A percentile compares a stretch with the other conserved stretches of the same genome.
Conservation (phyloP, 2,797 vertebrate species). For the Phyllotis vaccarum region DNA sequence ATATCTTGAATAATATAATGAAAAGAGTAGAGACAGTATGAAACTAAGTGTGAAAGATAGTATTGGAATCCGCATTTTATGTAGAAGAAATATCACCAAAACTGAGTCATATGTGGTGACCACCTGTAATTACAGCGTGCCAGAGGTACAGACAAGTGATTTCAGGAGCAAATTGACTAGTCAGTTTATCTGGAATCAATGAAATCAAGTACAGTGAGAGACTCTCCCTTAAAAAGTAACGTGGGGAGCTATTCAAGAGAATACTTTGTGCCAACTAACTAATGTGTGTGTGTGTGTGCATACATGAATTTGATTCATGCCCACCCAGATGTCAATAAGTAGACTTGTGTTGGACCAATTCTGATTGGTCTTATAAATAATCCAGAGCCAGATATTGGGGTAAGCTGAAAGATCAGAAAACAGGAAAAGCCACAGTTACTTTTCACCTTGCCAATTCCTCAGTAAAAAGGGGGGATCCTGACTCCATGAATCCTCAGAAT, state of each 20-base stretch:
- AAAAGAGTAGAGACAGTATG: not conserved
- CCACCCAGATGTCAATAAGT: too few species aligned
- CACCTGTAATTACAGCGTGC: not conserved
- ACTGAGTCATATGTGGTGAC: not conserved
- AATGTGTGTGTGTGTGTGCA: too few species aligned
- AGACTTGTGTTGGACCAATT: too few species aligned
- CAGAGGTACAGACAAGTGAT: not conserved
- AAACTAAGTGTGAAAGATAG: not conserved
- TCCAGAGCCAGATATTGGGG: too few species aligned
- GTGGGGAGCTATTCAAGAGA: not conserved
- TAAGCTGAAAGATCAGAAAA: too few species aligned
- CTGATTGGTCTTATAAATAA: too few species aligned
- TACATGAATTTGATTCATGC: too few species aligned
- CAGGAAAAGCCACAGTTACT: too few species aligned
- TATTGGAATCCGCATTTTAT: not conserved
- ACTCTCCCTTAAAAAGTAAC: not conserved
- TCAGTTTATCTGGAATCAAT: not conserved
- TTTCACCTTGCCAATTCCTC: too few species aligned
- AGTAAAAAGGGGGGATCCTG: too few species aligned
- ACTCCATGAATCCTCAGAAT: too few species aligned
- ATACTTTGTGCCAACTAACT: not conserved
- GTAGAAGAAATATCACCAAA: not conserved
- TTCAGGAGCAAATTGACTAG: not conserved
- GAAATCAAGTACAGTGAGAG: not conserved
- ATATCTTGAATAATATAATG: not conserved